These are phyloP conservation scores for Phataginus tricuspis DNA, from an alignment of 2,797 vertebrate species.

Conservation along the genomic window DNA sequence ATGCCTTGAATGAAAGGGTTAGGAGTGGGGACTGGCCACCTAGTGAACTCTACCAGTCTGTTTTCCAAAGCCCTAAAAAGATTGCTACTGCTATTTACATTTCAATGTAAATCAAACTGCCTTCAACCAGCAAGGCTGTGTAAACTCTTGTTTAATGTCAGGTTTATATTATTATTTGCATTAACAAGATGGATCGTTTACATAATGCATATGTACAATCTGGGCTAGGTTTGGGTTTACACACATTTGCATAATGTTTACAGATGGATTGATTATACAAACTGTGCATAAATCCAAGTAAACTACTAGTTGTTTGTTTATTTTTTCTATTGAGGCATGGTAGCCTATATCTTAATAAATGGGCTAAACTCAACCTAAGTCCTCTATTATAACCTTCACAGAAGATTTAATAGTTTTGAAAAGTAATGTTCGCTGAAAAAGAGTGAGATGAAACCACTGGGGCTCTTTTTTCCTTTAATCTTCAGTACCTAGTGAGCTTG, in stretches of 20 bases:
- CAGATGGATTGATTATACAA: slow-evolving; percentile 78
- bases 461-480: slow-evolving; percentile 64
- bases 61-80: slow-evolving; percentile 57
- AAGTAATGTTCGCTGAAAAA: slow-evolving; percentile 71
- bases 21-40: background rate
- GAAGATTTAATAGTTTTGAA: slow-evolving; percentile 72
- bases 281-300: slow-evolving; percentile 73
- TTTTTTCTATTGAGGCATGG: slow-evolving; percentile 55
- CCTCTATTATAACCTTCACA: slow-evolving; percentile 77
- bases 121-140: slow-evolving; percentile 72
- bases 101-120: slow-evolving; percentile 67
- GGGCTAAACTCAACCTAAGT: slow-evolving; percentile 56
- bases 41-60: slow-evolving; percentile 18
- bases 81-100: slow-evolving; percentile 72
- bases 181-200: slow-evolving; percentile 82
- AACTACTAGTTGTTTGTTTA: slow-evolving; percentile 73
- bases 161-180: slow-evolving; percentile 83
- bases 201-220: slow-evolving; percentile 78
- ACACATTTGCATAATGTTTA: slow-evolving; percentile 80
- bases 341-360: slow-evolving; percentile 80
- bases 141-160: slow-evolving; percentile 82
- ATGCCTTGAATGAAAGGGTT: background rate
- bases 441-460: slow-evolving; percentile 65
- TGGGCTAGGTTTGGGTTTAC: slow-evolving; percentile 70
- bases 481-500: slow-evolving; percentile 47